Base-by-base conservation (phyloP, 2,797 vertebrate genomes). In the Oceanodroma leucorhoa region DNA sequence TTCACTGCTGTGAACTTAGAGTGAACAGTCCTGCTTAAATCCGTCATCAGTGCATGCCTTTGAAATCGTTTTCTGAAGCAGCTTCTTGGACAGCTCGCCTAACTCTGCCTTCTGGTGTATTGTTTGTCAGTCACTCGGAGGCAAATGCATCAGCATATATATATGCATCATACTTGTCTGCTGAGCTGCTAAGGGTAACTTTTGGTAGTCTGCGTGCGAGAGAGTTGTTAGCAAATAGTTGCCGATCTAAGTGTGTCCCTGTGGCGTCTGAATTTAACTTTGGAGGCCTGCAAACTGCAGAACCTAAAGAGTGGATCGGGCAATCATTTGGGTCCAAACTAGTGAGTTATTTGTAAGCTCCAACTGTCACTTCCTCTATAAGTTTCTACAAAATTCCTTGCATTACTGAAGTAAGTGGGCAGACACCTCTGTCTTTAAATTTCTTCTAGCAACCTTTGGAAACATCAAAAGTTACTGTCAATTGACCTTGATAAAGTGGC, bases 401-500 rank as follows among this genome's bases (percentile, higher is more conserved):
- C 61, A 16, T 76, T 75, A 46, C 30, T 20, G 36, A 62, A 48
- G 8, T 30, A 32, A 53, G 21, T 71, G 46, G 17, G 13, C 26
- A 40, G 38, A 77, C 73, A 50, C 62, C 75, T 90, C 76, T 92
- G 43, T 90, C 60, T 96, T 93, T 64, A 24, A 3, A 84, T 97
- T 95, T 87, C 51, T 76, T 94, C 29, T 96, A 99, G 99, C 98
- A 99, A 99, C 96, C 98, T 99, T 91, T 99, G 99, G 99, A 99
- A 99, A 96, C 99, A 99, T 97, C 99, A 99, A 86, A 99, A 99
- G 96, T 97, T 99, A 64, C 98, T 99, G 67, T 99, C 99, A 6
- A 99, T 99, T 55, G 99, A 99, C 97, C 97, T 99, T 95, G 99
- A 99, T 97, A 99, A 99, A 97, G 99, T 99, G 97, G 99, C 98